Base-by-base conservation (phyloP, 1,140 invertebrate genomes). In the Atta colombica region DNA sequence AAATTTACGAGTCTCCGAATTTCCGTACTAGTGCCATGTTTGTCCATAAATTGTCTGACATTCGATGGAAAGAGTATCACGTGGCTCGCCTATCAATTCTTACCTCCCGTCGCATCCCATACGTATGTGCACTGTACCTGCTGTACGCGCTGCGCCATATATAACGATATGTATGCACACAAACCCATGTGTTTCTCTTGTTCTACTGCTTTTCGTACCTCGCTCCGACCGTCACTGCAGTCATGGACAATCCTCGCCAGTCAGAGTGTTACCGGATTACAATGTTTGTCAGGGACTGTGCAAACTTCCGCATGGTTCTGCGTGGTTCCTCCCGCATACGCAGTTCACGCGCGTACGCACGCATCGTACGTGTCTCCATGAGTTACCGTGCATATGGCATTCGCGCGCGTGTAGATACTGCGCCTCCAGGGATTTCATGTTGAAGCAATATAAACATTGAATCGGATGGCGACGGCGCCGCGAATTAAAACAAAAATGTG, bases 231-330 rank as follows among this genome's bases (percentile, higher is more conserved):
- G 28, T 25, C 78, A 31, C 68, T 18, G 31, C 65, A 58, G 78
- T 74, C 88, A n/a, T 86, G 65, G 85, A 82, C 90, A 86, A 90
- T 92, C 85, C 91, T 88, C 88, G 77, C 39, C 80, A 86, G 88
- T 77, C 87, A 60, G 87, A 91, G 91, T 86, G 91, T 92, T 92
- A 92, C 90, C 89, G 89, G 90, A 92, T 92, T 92, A 92, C 88
- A 91, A 90, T 92, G 91, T 92, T 92, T 92, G 91, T 86, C 88
- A 71, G 81, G 71, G 89, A 92, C 88, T 92, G 78, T 88, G 89
- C 90, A 92, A 92, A 92, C 91, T 91, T 82, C 35, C 80, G 68
- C 51, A 66, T 14, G 53, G 25, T 51, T 84, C 87, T 71, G 69
- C 66, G 82, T 53, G 87, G 85, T 85, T 90, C 81, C 89, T 89